These are phyloP conservation scores for Rhopalosiphum padi DNA, from an alignment of 1,140 invertebrate species.

Conservation along the genomic window DNA sequence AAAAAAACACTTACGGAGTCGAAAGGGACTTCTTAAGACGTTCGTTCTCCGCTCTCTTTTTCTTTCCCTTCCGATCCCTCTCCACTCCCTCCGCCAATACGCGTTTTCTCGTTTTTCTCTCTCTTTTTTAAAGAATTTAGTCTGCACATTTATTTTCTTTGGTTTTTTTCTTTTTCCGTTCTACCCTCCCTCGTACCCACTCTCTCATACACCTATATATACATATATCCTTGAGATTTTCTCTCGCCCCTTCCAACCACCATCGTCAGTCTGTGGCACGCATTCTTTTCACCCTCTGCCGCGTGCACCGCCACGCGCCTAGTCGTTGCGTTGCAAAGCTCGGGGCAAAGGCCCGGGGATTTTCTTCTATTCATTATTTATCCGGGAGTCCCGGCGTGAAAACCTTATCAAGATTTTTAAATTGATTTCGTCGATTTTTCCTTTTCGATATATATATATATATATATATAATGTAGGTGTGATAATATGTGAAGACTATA, in stretches of 20 bases:
- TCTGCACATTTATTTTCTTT: slow-evolving; percentile 31
- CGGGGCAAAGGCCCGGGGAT: slow-evolving; percentile 43
- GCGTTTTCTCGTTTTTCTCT: background rate
- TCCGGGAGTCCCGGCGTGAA: slow-evolving; percentile 44
- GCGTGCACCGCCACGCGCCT: background rate
- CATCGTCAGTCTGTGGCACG: background rate
- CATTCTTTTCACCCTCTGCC: slow-evolving; percentile 25
- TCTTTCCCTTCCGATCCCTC: background rate
- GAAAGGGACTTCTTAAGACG: slow-evolving; percentile 56
- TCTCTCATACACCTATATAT: background rate
- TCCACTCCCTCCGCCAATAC: background rate
- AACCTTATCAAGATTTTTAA: slow-evolving; percentile 53
- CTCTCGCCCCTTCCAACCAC: background rate
- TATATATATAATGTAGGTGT: background rate
- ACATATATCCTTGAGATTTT: slow-evolving; percentile 3
- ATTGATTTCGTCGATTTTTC: slow-evolving; percentile 53
- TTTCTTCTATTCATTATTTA: slow-evolving; percentile 58
- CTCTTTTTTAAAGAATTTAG: slow-evolving; percentile 37
- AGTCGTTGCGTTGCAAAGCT: background rate
- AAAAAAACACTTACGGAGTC: slow-evolving; percentile 56
- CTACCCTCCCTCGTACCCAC: background rate
- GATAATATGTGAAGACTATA: background rate
- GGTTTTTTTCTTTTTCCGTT: slow-evolving; percentile 15
- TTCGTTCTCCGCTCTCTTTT: background rate
- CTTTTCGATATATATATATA: background rate